These are phyloP conservation scores for Napeogenes inachia DNA, from an alignment of 2,888 invertebrate genomes.

Conservation along the genomic window DNA sequence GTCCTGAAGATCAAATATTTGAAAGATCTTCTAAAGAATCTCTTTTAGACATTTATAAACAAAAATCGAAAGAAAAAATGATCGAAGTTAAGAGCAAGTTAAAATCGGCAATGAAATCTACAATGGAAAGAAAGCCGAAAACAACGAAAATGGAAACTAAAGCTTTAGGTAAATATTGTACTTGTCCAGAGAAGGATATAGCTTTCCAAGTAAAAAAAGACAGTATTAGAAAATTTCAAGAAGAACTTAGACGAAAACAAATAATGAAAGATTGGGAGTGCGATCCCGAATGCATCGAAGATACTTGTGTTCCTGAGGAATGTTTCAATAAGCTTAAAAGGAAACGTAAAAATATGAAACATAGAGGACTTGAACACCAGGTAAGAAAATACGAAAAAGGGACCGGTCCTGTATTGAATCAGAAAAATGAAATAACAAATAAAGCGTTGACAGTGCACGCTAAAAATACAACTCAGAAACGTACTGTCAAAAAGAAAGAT, in stretches of 20 bases:
- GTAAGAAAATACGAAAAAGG: slow-evolving; percentile 9
- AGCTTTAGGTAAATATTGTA: neutral
- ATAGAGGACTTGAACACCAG: slow-evolving; percentile 4
- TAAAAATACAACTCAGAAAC: slow-evolving; percentile 6
- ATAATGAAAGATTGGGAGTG: slow-evolving; percentile 39
- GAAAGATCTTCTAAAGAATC: slow-evolving; percentile 9
- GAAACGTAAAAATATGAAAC: slow-evolving; percentile 8
- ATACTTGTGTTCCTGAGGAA: slow-evolving; percentile 39
- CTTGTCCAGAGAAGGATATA: slow-evolving; percentile 25
- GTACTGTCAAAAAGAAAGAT: slow-evolving; percentile 8
- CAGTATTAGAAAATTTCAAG: slow-evolving; percentile 42
- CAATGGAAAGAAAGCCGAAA: slow-evolving; percentile 1
- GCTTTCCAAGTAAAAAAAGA: slow-evolving; percentile 42
- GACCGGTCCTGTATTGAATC: slow-evolving; percentile 9
- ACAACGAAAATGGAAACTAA: neutral
- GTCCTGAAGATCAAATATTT: slow-evolving; percentile 7
- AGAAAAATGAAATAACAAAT: slow-evolving; percentile 17
- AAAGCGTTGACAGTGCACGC: slow-evolving; percentile 4
- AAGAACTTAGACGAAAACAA: slow-evolving; percentile 37
- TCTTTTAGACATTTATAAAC: neutral
- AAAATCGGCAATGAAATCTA: neutral
- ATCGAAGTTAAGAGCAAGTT: neutral
- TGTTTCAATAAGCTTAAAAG: slow-evolving; percentile 38
- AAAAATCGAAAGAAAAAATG: neutral
- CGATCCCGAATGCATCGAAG: slow-evolving; percentile 31